Evolutionary conservation across 92 coral and sea anemone species (phyloP).

Genomic region (Porites lobata): DNA sequence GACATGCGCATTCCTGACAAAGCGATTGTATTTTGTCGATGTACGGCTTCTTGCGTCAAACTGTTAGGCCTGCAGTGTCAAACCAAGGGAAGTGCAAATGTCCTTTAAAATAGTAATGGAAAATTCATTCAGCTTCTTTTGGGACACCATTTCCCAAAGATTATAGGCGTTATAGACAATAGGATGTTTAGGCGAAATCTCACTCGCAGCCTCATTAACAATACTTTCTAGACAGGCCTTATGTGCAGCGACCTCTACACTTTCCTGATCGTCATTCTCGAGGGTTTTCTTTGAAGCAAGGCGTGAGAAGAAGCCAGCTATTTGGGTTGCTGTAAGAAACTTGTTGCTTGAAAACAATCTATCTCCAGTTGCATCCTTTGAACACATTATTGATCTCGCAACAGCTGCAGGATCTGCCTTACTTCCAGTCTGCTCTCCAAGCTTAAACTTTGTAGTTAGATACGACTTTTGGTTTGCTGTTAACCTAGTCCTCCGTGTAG

Average conservation of each 20-base stretch:
- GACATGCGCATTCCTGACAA: slow-evolving; percentile 56
- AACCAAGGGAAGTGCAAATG: slow-evolving; percentile 46
- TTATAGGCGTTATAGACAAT: slow-evolving; percentile 28
- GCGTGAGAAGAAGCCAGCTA: too few relatives aligned
- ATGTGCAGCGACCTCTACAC: slow-evolving; percentile 34
- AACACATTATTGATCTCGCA: slow-evolving; percentile 70
- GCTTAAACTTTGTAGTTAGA: slow-evolving; percentile 65
- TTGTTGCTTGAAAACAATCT: not conserved
- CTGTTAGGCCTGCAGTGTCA: slow-evolving; percentile 20
- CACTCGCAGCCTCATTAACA: slow-evolving; percentile 38
- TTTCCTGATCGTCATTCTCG: slow-evolving; percentile 32
- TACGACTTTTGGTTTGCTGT: slow-evolving; percentile 60
- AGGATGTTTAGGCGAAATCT: slow-evolving; percentile 50
- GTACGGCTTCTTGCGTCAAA: slow-evolving; percentile 55
- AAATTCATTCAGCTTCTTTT: slow-evolving; percentile 38
- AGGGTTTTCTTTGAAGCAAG: not conserved
- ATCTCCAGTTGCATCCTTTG: slow-evolving; percentile 30
- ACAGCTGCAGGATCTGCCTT: slow-evolving; percentile 77
- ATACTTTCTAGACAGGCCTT: not conserved
- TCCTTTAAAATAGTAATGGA: slow-evolving; percentile 48
- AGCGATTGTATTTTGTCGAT: slow-evolving; percentile 41
- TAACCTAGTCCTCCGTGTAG: slow-evolving; percentile 64
- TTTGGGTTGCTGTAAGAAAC: too few relatives aligned
- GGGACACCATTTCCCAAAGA: too few relatives aligned
- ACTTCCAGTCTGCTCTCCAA: slow-evolving; percentile 71